phyloP scores from a whole-genome alignment of 1,140 invertebrate species.

The Scaptodrosophila lebanonensis region DNA sequence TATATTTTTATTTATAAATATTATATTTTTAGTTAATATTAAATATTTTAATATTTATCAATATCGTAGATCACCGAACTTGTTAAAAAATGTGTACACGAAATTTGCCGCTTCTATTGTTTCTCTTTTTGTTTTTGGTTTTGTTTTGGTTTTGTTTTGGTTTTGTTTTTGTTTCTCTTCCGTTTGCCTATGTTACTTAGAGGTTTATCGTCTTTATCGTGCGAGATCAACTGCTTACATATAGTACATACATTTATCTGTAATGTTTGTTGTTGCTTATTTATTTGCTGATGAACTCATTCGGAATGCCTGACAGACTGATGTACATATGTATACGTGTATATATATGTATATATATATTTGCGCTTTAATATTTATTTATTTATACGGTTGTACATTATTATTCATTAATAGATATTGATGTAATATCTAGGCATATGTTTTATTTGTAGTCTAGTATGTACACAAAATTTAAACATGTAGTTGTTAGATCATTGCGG shows the following conservation, averaged over 20 bases:
- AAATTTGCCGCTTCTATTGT: no score
- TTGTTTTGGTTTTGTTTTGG: constrained; percentile 19
- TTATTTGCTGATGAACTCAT: no score
- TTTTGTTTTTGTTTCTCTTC: constrained; percentile 14
- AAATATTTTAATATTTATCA: constrained; percentile 53
- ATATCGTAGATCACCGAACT: constrained; percentile 77
- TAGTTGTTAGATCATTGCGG: no score
- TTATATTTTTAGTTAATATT: constrained; percentile 61
- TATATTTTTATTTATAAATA: constrained; percentile 37
- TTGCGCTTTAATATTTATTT: constrained; percentile 27
- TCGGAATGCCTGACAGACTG: no score
- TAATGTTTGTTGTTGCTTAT: constrained; percentile 50
- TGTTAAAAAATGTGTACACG: constrained; percentile 73
- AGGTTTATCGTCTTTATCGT: constrained; percentile 17
- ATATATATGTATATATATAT: constrained; percentile 38
- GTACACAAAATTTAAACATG: no score
- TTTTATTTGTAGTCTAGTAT: no score
- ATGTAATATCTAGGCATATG: no score
- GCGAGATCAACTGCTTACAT: constrained; percentile 19
- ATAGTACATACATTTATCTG: constrained; percentile 33
- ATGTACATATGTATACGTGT: constrained; percentile 31
- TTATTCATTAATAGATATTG: constrained; percentile 57
- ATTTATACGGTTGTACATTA: constrained; percentile 33
- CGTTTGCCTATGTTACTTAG: constrained; percentile 25
- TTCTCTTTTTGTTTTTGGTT: constrained; percentile 36